Base-by-base conservation (phyloP, 2,113 vertebrate genomes). In the Bubalus kerabau region DNA sequence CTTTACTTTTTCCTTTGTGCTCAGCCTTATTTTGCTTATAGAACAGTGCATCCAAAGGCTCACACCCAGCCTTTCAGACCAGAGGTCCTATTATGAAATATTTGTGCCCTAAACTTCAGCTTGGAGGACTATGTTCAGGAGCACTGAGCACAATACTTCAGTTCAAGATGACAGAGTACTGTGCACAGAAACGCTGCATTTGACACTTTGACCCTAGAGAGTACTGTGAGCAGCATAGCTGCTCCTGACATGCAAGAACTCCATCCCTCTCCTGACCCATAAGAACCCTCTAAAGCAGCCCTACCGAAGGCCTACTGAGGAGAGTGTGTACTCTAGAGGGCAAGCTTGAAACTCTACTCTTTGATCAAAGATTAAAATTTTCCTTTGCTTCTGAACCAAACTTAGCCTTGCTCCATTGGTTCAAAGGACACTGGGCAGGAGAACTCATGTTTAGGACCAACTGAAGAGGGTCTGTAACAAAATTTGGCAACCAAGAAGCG, bases 151-250 rank as follows among this genome's bases (percentile, higher is more conserved):
- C 16, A 32, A 81, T 9, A 80, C 46, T 32, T 50, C 76, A 80
- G 8, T 48, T 50, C 46, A 81, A 50, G 78, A 50, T 81, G 9
- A 81, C 4, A 81, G 16, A 50, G 9, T 50, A 81, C 46, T 11
- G 5, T 50, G 16, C 50, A 11, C 16, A 3, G 28, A 81, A 21
- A 81, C 0, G 1, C 28, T 32, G 28, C 46, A 81, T 50, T 50
- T 11, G 5, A 17, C 78, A 50, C 46, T 21, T 50, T 21, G 78
- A 50, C 50, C 50, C 46, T 81, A 81, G 78, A 81, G 78, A 81
- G 78, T 30, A 50, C 43, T 80, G 28, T 11, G 15, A 50, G 16
- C 28, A 50, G 78, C 46, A 81, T 3, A 32, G 78, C 46, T 50
- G 28, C 28, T 50, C 78, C 46, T 50, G 46, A 32, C 0, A 1